phyloP scores from a whole-genome alignment of 2,113 vertebrate genomes.

The Channa argus region DNA sequence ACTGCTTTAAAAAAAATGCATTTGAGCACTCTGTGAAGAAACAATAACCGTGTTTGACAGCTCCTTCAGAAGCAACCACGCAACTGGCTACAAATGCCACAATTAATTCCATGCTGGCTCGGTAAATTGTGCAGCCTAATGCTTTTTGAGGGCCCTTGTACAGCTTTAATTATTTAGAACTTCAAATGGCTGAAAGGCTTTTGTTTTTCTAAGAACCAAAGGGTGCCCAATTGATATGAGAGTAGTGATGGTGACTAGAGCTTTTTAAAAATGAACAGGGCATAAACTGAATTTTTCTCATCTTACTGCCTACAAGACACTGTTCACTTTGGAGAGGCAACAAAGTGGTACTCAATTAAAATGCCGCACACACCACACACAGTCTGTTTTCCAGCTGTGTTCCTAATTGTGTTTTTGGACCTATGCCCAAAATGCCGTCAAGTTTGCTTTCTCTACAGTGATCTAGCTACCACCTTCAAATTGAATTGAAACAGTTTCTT shows the following conservation, averaged over 20 bases:
- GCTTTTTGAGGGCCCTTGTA: conserved; percentile 52
- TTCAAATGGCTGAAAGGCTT: conserved; percentile 59
- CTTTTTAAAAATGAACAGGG: conserved; percentile 28
- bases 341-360: conserved; percentile 59
- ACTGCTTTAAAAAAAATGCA: conserved; percentile 41
- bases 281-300: conserved; percentile 9
- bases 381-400: conserved; percentile 27
- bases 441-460: conserved; percentile 13
- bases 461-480: conserved; percentile 41
- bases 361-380: conserved; percentile 28
- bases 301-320: conserved; percentile 14
- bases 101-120: conserved; percentile 62
- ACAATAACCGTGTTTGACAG: conserved; percentile 59
- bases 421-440: conserved; percentile 6
- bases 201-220: conserved; percentile 37
- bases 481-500: conserved; percentile 46
- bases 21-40: conserved; percentile 24
- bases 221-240: conserved; percentile 16
- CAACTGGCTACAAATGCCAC: conserved; percentile 59
- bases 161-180: conserved; percentile 66
- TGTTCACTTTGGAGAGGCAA: conserved; percentile 12
- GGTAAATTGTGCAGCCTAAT: conserved; percentile 51
- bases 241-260: background rate
- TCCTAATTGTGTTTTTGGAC: conserved; percentile 58
- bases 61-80: conserved; percentile 46